Evolutionary conservation across 2,888 invertebrate species (phyloP), one percentile per base, ranked within the genome.

Genomic region (Anarsia innoxiella): DNA sequence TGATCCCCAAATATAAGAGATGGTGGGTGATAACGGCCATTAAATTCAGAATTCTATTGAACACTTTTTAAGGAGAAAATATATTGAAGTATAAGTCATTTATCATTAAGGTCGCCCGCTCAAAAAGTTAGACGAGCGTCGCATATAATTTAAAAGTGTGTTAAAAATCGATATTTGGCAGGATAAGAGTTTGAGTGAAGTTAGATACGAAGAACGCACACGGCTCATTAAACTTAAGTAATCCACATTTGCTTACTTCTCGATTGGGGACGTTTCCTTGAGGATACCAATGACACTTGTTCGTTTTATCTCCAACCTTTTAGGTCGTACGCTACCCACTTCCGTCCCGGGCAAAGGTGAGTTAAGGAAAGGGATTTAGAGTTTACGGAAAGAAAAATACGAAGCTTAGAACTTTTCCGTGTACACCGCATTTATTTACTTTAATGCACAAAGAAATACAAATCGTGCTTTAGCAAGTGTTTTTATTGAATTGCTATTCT

Each of bases 211-310:
- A 53, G 56, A 51, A 56, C 60, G 60, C 49, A 53, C 60, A 68
- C 61, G 69, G 60, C 67, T 71, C 75, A 76, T 76, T 74, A 62
- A 72, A 73, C 71, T 76, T 69, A 53, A 56, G 56, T 63, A 57
- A 64, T 69, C 52, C 59, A 66, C 68, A 72, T 75, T 75, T 73
- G 71, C 74, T 72, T 73, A 64, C 71, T 65, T 66, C 57, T 65
- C 63, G 53, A 59, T 59, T 60, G 59, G 54, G 62, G 48, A 61
- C 59, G 53, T 62, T n/a, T n/a, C 56, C 57, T 60, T 52, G 50
- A 53, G 59, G 46, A 58, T 61, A 62, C 64, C 68, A 65, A 71
- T 66, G 66, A 63, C 62, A 68, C 65, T 72, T 69, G 67, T 68
- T 69, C 62, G 59, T 66, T 74, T 72, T 76, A 76, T 71, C 51